Evolutionary conservation across 2,888 invertebrate genomes (phyloP).

Genomic region (Drosophila subsilvestris): DNA sequence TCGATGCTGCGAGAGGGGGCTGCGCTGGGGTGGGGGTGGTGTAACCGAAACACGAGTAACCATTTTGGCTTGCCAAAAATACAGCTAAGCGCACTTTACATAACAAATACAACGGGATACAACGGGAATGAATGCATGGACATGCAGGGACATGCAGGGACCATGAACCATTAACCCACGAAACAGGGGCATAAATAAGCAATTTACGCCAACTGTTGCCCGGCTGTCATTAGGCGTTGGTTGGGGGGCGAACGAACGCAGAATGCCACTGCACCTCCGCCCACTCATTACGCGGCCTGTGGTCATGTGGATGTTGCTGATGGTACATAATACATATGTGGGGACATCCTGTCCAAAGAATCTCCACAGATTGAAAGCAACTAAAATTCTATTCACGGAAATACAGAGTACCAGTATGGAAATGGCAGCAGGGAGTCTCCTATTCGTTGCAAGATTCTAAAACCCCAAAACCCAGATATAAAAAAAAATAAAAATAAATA

Average conservation of each 20-base stretch:
- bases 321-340: conserved; percentile 18
- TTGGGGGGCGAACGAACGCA: conserved; percentile 10
- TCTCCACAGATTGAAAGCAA: no score
- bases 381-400: not conserved
- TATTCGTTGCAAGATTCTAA: not conserved
- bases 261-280: not conserved
- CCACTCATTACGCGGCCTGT: conserved; percentile 26
- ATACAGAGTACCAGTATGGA: not conserved
- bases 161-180: not conserved
- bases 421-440: not conserved
- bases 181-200: conserved; percentile 60
- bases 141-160: not conserved
- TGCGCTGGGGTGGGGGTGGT: not conserved
- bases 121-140: not conserved
- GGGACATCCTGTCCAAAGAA: not conserved
- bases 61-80: conserved; percentile 6
- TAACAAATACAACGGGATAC: conserved; percentile 58
- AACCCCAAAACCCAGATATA: no score
- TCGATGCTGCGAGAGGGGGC: not conserved
- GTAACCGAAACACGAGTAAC: conserved; percentile 25
- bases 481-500: no score
- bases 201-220: conserved; percentile 65
- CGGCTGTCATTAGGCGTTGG: conserved; percentile 47
- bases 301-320: conserved; percentile 20
- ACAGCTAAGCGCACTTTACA: conserved; percentile 71